Evolutionary conservation across 2,113 vertebrate genomes (phyloP).

Genomic region (Saguinus imperator): DNA sequence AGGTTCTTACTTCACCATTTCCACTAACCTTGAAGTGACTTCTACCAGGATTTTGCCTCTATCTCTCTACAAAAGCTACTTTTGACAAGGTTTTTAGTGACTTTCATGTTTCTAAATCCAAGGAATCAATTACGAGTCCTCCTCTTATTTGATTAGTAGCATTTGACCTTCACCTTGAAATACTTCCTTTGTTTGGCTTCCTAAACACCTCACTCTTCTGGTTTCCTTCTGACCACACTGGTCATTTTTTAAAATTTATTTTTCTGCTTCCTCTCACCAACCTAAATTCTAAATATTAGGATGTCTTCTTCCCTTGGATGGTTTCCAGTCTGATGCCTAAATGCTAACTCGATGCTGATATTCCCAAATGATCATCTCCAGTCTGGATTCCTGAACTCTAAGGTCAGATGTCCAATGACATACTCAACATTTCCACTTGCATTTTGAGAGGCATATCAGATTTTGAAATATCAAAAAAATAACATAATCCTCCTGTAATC

Average conservation of each 20-base stretch:
- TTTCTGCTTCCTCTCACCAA: background rate
- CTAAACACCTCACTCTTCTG: background rate
- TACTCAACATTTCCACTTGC: background rate
- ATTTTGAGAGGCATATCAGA: background rate
- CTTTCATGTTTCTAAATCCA: background rate
- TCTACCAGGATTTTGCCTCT: background rate
- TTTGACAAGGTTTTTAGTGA: background rate
- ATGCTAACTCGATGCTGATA: accelerated
- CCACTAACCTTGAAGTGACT: background rate
- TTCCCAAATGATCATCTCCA: background rate
- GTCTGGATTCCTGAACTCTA: background rate
- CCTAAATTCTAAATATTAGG: background rate
- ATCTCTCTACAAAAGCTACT: background rate
- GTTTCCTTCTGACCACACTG: background rate
- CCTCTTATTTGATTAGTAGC: background rate
- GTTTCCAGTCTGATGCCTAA: background rate
- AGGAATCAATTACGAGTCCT: background rate
- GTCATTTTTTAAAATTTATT: background rate
- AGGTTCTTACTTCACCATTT: background rate
- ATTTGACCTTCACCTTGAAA: background rate
- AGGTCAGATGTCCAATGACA: background rate
- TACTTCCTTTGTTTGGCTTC: background rate
- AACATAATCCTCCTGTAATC: background rate
- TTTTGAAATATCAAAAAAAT: background rate
- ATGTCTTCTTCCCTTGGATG: background rate